Evolutionary conservation across 1,140 invertebrate genomes (phyloP).

Genomic region (Dufourea novaeangliae): DNA sequence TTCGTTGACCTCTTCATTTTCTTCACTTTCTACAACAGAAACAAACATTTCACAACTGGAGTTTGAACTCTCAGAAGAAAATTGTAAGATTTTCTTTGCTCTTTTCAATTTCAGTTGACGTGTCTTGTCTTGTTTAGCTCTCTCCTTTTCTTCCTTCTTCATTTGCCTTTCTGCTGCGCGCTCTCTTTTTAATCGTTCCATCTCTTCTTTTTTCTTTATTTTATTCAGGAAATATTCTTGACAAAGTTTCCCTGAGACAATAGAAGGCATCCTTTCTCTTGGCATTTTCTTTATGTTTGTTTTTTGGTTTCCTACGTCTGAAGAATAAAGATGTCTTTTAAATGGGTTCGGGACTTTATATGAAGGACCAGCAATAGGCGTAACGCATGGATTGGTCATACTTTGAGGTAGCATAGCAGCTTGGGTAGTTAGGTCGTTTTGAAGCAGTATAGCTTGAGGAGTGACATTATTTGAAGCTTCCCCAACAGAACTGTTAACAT

Average conservation of each 20-base stretch:
- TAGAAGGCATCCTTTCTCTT: constrained; percentile 12
- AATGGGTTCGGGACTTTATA: constrained; percentile 2
- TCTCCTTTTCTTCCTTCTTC: too few relatives aligned
- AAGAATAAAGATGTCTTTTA: constrained; percentile 10
- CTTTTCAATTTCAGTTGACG: constrained; percentile 1
- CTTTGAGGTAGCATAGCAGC: constrained; percentile 2
- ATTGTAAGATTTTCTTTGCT: neutral
- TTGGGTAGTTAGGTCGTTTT: constrained; percentile 9
- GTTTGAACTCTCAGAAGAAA: too few relatives aligned
- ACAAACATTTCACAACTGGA: too few relatives aligned
- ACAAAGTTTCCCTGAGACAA: constrained; percentile 9
- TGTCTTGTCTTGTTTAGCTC: neutral
- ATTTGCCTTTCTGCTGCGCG: too few relatives aligned
- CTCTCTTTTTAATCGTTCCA: constrained; percentile 10
- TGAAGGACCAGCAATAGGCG: constrained; percentile 8
- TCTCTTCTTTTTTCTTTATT: constrained; percentile 18
- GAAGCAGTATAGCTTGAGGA: too few relatives aligned
- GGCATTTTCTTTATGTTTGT: constrained; percentile 10
- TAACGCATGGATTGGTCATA: neutral
- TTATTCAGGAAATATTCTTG: constrained; percentile 17
- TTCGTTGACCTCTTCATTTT: too few relatives aligned
- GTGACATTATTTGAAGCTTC: neutral
- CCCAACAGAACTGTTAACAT: neutral
- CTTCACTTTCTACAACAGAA: too few relatives aligned
- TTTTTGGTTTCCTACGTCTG: neutral